Percentiles rank a stretch among this genome's conserved stretches.
Conservation (phyloP, 2,113 vertebrate genomes). For the Rhipidura dahli region DNA sequence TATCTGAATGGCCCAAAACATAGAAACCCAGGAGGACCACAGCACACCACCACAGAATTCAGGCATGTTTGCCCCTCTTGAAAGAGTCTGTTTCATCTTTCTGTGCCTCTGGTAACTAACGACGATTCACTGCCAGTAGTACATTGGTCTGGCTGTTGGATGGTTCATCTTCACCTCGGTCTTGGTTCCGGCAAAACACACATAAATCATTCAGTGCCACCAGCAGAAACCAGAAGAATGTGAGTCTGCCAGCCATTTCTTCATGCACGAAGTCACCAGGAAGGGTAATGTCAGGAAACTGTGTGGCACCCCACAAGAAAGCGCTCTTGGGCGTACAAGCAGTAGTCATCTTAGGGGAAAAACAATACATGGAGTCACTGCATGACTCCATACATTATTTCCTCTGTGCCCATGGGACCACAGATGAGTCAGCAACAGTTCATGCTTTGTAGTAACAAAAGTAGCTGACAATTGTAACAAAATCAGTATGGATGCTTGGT, state of each 20-base stretch:
- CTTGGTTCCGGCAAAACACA: neutral
- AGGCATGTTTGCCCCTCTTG: neutral
- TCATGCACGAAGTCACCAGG: neutral
- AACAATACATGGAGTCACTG: slow-evolving; percentile 28
- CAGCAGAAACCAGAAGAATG: neutral
- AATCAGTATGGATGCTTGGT: slow-evolving; percentile 66
- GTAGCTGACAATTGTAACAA: slow-evolving; percentile 64
- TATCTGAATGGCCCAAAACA: neutral
- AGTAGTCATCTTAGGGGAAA: slow-evolving; percentile 20
- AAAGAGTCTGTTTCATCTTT: neutral
- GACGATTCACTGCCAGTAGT: neutral
- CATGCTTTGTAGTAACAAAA: slow-evolving; percentile 56
- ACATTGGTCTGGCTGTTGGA: neutral
- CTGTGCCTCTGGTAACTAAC: neutral
- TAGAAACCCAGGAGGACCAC: neutral
- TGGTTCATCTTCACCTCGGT: neutral
- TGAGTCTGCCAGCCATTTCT: neutral
- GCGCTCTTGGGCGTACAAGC: neutral
- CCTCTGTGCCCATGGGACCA: slow-evolving; percentile 13
- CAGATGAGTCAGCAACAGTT: slow-evolving; percentile 59
- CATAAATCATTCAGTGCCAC: neutral
- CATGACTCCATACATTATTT: slow-evolving; percentile 57
- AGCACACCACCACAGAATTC: neutral
- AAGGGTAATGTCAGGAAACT: neutral
- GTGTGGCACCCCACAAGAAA: slow-evolving; percentile 35